Base-by-base conservation (phyloP, 2,888 invertebrate genomes). In the Ryuthela nishihirai region DNA sequence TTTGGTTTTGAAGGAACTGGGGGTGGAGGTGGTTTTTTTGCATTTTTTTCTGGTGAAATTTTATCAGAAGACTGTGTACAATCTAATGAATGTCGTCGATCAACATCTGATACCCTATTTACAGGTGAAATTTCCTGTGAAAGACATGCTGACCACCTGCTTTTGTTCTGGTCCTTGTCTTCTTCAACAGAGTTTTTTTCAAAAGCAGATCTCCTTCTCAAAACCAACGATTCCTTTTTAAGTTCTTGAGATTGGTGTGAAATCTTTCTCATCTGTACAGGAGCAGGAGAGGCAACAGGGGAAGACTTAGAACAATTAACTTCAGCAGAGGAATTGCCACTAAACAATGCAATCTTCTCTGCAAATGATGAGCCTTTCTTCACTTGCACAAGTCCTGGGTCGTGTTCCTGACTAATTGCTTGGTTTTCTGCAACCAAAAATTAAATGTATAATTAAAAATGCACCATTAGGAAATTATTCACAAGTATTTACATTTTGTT, bases 1-100 rank as follows among this genome's bases (percentile, higher is more conserved):
- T 61, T 61, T 21, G 60, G 60, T 39, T 61, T 61, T 5, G 44
- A 29, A 35, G 60, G 60, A 21, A 61, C 43, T 23, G 60, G 58
- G 29, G 59, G 60, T 21, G 60, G 60, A 24, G 49, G 60, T 12
- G 36, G 42, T 39, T 61, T 61, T 20, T 46, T 55, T 9, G 15
- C 25, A 35, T 35, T 7, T 21, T 32, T 38, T 35, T 40, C 45
- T 32, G 46, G 36, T 39, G 24, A 23, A 6, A 35, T n/a, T 34
- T 6, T 20, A 23, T 25, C 20, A 23, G 47, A 46, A 36, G 50
- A 26, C 17, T 32, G 20, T 18, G 43, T 15, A 45, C 45, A 40
- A 44, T 59, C 59, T 35, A 43, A 35, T 17, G 59, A 53, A 21
- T 39, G 39, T 24, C 52, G 29, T 59, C 46, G 47, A 39, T 59